Evolutionary conservation across 1,140 invertebrate genomes (phyloP), one percentile per base, ranked within the genome.

Genomic region (Leptinotarsa defecta): DNA sequence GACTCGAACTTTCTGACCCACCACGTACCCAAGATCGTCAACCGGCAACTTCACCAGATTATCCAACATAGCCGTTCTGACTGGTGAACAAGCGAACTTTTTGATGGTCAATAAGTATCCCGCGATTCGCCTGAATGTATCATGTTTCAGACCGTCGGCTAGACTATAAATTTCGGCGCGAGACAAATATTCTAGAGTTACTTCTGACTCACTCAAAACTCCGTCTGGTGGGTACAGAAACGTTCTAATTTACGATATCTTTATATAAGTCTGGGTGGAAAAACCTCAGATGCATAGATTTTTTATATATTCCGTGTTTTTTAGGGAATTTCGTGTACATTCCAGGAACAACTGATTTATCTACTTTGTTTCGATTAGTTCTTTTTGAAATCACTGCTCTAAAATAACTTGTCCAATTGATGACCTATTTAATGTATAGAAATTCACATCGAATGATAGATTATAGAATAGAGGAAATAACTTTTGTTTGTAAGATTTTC

Each of bases 171-270:
- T 57, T 57, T 57, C 52, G 52, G 52, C 17, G 0, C 52, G 52
- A 57, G 52, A 57, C 52, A 57, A 57, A 57, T 19, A 57, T n/a
- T 19, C 52, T 57, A 57, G 52, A 57, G 52, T 57, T 57, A 57
- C 52, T 57, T 57, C 52, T 57, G 52, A 57, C 52, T 57, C 52
- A 57, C 52, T 57, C 52, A n/a, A 57, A 57, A 57, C 52, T 57
- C 52, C 52, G 52, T 57, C 52, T 57, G 52, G 52, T 19, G 15
- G 52, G 15, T n/a, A 15, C n/a, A 57, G 52, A 57, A 57, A 17
- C 52, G n/a, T 57, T 43, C 34, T 11, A 43, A 43, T 43, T 43
- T 43, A 43, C 8, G 34, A 43, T 22, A 34, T 34, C 6, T 34
- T 34, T 6, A 34, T 34, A 6, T 34, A 43, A 43, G 34, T 3